Base-by-base conservation (phyloP, 1,140 invertebrate species). In the Zaprionus camerounensis region DNA sequence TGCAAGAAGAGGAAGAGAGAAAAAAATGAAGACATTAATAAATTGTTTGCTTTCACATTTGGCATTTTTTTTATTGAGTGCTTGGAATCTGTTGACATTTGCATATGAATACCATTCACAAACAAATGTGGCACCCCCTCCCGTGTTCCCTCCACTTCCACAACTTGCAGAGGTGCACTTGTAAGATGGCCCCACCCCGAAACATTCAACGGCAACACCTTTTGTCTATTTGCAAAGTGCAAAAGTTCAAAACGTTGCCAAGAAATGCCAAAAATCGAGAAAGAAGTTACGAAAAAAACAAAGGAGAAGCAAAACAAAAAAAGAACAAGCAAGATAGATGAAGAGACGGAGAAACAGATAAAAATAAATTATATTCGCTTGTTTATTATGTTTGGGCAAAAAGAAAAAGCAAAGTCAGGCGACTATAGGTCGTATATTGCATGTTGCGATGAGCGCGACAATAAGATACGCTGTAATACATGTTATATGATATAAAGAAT, bases 351-450 rank as follows among this genome's bases (percentile, higher is more conserved):
- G 36, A 51, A 34, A 56, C 11, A 71, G 71, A 81, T 78, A 66
- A 69, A 86, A 81, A 86, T 86, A 86, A 81, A 86, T 76, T 76
- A 72, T 78, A 75, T 75, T 81, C 76, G 78, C 78, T 76, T 84
- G 80, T 78, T 63, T 72, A 68, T 71, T 81, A 81, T 84, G 59
- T 76, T 72, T 63, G 61, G 49, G 57, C 41, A 17, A 63, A 63
- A 64, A 58, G 24, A 20, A 58, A 59, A 57, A 59, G 15, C 3
- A 12, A 17, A 46, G 4, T n/a, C 24, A 66, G 26, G 13, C 26
- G 41, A 20, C 41, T 51, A 4, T 24, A n/a, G 41, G 17, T 20
- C 9, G 31, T 51, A 17, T 51, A 51, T 9, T 5, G 9, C 20
- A 1, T 20, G 11, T 1, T 22, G 7, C 9, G 1, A n/a, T 44